Evolutionary conservation across 1,140 invertebrate species (phyloP), one percentile per base, ranked within the genome.

Genomic region (Hesperophylax magnus): DNA sequence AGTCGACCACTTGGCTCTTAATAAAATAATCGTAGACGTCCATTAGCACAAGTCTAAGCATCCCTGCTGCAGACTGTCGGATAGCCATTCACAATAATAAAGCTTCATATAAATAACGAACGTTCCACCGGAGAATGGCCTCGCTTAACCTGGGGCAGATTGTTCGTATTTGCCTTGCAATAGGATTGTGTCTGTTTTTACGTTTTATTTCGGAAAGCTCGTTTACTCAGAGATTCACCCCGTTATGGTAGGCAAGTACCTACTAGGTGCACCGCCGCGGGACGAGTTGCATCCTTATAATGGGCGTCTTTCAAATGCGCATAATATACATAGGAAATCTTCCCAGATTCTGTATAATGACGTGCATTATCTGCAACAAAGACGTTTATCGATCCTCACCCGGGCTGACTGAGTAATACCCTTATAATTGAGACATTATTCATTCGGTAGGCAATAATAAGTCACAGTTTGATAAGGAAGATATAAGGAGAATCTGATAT

Each of bases 21-120:
- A 14, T 47, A 47, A 47, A 47, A 9, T 1, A 11, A 47, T 47
- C 11, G 39, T 47, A 14, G 9, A 47, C 0, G 1, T 14, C 11
- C 39, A 14, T 14, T 47, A 9, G 39, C 8, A 47, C 39, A 47
- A 11, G 39, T 47, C 39, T 47, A 11, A 47, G 39, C 39, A 14
- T 11, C 39, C 39, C 39, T 14, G 39, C 39, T 47, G 9, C 8
- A 47, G 63, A 74, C 78, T 79, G 77, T 78, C 77, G 52, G 63
- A 79, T n/a, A 52, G 27, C 67, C 53, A 58, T 69, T 69, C 53
- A 31, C 56, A 39, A 71, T 56, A 69, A 69, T 56, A 69, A 69
- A 69, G 63, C 65, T 69, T 78, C 52, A 58, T 69, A 71, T 71
- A 78, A 78, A 78, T 71, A 78, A 56, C 67, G 54, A 71, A 54